These are phyloP conservation scores for Diachrysia chrysitis DNA, from an alignment of 2,888 invertebrate genomes.

Conservation along the genomic window DNA sequence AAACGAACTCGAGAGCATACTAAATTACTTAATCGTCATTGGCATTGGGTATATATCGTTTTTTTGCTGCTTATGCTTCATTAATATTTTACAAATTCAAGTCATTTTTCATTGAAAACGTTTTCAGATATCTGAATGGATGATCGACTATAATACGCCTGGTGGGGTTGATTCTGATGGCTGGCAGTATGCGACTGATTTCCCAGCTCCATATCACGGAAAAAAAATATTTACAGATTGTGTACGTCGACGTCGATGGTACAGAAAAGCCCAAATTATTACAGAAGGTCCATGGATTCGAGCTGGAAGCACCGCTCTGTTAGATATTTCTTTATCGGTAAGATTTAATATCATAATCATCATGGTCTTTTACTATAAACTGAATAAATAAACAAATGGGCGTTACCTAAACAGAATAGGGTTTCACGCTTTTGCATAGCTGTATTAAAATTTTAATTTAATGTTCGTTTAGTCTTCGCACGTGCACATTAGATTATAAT, in stretches of 20 bases:
- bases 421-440: neutral
- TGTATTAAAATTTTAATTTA: too few species aligned
- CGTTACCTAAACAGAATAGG: neutral
- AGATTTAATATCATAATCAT: constrained; percentile 54
- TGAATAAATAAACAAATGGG: too few species aligned
- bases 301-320: constrained; percentile 94
- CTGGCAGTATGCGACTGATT: constrained; percentile 98
- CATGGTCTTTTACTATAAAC: too few species aligned
- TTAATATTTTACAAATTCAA: neutral
- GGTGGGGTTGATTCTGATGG: constrained; percentile 97
- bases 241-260: constrained; percentile 95
- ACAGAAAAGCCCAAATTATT: constrained; percentile 93
- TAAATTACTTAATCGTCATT: constrained; percentile 95
- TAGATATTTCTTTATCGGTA: constrained; percentile 94
- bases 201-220: constrained; percentile 95
- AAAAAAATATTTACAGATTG: constrained; percentile 96
- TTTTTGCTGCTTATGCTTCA: neutral
- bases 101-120: neutral
- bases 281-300: constrained; percentile 97
- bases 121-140: constrained; percentile 94
- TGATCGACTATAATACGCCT: constrained; percentile 96
- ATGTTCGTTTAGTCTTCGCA: neutral
- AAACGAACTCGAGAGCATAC: constrained; percentile 96
- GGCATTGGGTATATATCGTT: constrained; percentile 93
- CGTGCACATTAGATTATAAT: neutral